phyloP scores from a whole-genome alignment of 2,888 invertebrate genomes.

The Thecophora atra region DNA sequence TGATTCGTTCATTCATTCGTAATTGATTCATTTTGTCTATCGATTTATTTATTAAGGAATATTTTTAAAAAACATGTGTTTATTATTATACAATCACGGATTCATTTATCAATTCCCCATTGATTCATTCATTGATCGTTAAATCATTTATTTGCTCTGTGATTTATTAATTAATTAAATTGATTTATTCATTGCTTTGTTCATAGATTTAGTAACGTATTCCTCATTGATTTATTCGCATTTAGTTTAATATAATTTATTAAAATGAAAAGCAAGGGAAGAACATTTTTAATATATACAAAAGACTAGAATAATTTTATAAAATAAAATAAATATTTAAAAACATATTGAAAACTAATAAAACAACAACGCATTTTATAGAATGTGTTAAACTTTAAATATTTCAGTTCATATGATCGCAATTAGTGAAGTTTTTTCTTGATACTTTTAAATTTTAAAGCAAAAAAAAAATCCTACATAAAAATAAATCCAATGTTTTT shows the following conservation, averaged over 20 bases:
- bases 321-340: neutral
- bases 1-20: too few relatives aligned
- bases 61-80: too few relatives aligned
- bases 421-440: neutral
- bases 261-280: neutral
- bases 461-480: neutral
- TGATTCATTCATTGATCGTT: too few relatives aligned
- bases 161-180: too few relatives aligned
- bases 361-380: neutral
- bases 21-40: too few relatives aligned
- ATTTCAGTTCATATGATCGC: constrained; percentile 8
- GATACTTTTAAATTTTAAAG: neutral
- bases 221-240: neutral
- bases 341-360: neutral
- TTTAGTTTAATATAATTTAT: neutral
- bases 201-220: too few relatives aligned
- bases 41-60: too few relatives aligned
- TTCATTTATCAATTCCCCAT: too few relatives aligned
- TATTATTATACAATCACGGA: too few relatives aligned
- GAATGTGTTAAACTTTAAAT: constrained; percentile 9
- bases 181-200: too few relatives aligned
- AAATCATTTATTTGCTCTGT: too few relatives aligned
- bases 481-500: too few relatives aligned
- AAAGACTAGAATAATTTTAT: constrained; percentile 8
- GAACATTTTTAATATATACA: neutral